Evolutionary conservation across 2,888 invertebrate genomes (phyloP), one percentile per base, ranked within the genome.

Genomic region (Ditula angustiorana): DNA sequence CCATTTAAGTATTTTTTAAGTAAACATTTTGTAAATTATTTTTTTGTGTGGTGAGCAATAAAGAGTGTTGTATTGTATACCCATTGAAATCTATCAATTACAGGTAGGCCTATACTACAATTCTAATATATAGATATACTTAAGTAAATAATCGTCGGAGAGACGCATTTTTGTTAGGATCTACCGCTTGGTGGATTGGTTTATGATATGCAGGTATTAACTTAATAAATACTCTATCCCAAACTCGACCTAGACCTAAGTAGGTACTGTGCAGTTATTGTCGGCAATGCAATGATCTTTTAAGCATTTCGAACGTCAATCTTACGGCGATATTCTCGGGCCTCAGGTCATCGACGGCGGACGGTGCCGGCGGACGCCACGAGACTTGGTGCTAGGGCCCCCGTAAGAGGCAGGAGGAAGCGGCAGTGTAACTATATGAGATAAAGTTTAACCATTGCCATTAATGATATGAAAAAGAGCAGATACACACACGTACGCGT

Each of bases 321-420:
- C 71, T 66, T 68, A 69, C 68, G 62, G 71, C 67, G 61, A 71
- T 60, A 65, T 50, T 59, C 58, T 44, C 33, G 41, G 26, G 33
- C 23, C 66, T 68, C 64, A 67, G 75, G 71, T 71, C 77, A 71
- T 71, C 72, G 71, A 72, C 66, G 71, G 70, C 71, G 35, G 46
- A 47, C 58, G 35, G 30, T 50, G 35, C 57, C 56, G 50, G 44
- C 21, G 69, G 62, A 70, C 66, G 67, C 66, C 65, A 69, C 67
- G 66, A 70, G 67, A 66, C 66, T 71, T 69, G 64, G 23, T 69
- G 68, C 67, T 67, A 67, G 55, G 50, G 61, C 59, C 65, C 59
- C 16, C 37, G 28, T 57, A 73, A 73, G 65, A 56, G 10, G 60
- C 19, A 69, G 55, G 71, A 67, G 70, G 35, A 28, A 61, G 68